A percentile compares a stretch with the other conserved stretches of the same genome.
Evolutionary conservation across 2,888 invertebrate genomes (phyloP).

Genomic region (Strigamia crassipes): DNA sequence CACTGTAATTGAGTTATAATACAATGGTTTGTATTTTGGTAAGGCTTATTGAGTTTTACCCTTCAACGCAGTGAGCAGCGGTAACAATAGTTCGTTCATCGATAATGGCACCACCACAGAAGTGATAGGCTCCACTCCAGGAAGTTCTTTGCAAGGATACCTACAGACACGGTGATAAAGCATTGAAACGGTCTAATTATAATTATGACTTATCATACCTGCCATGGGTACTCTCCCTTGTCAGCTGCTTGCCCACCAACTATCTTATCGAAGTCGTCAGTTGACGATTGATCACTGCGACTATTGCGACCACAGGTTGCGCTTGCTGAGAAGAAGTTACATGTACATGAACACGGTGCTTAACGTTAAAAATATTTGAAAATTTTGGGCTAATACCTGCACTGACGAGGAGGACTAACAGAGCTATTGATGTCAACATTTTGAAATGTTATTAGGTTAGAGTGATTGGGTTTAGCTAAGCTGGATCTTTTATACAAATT

Average conservation of each 20-base stretch:
- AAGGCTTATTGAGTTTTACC: not conserved
- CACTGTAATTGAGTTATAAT: not conserved
- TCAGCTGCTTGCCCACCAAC: constrained; percentile 37
- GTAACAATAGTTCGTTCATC: constrained; percentile 41
- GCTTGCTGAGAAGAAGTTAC: not conserved
- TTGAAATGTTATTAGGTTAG: not conserved
- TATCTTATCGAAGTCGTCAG: constrained; percentile 7
- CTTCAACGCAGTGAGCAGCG: constrained; percentile 45
- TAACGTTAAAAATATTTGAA: not conserved
- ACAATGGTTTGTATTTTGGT: not conserved
- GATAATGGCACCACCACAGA: constrained; percentile 44
- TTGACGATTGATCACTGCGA: not conserved
- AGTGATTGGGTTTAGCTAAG: not conserved
- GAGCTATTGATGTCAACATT: not conserved
- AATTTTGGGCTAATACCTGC: not conserved
- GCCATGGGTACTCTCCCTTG: constrained; percentile 44
- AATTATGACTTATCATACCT: constrained; percentile 3
- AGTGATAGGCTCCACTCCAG: constrained; percentile 25
- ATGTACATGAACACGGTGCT: not conserved
- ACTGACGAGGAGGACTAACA: not conserved
- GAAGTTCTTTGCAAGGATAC: constrained; percentile 6
- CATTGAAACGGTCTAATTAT: no score
- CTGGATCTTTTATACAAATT: not conserved
- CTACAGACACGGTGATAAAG: not conserved
- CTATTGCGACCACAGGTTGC: not conserved